Evolutionary conservation across 2,888 invertebrate genomes (phyloP).

Genomic region (Plebejus melissa): DNA sequence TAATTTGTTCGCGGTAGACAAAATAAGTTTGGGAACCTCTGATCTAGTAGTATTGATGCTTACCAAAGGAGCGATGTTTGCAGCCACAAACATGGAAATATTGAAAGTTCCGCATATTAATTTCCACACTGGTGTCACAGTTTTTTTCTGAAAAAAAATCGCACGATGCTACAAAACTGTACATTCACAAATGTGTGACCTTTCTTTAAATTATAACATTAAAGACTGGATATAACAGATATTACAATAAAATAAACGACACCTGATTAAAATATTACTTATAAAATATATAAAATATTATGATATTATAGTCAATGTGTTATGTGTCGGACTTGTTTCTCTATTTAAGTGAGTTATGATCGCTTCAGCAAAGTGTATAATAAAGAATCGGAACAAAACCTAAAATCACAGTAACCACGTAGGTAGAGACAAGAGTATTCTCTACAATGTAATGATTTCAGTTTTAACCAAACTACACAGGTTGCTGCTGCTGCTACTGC

Average conservation of each 20-base stretch:
- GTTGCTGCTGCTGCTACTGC: too few species aligned
- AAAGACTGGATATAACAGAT: neutral
- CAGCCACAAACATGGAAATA: slow-evolving; percentile 58
- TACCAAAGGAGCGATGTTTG: slow-evolving; percentile 63
- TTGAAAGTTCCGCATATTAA: slow-evolving; percentile 61
- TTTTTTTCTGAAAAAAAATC: slow-evolving; percentile 53
- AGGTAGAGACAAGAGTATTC: too few species aligned
- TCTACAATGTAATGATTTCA: too few species aligned
- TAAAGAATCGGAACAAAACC: too few species aligned
- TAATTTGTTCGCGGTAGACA: too few species aligned
- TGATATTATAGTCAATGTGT: neutral
- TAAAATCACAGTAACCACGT: too few species aligned
- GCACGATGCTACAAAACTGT: slow-evolving; percentile 8
- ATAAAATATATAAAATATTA: neutral
- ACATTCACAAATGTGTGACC: slow-evolving; percentile 15
- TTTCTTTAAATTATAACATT: neutral
- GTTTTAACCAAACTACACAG: too few species aligned
- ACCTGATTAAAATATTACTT: slow-evolving; percentile 9
- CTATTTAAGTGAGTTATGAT: neutral
- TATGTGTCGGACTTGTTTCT: neutral
- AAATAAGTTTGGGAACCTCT: too few species aligned
- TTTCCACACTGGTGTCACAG: slow-evolving; percentile 62
- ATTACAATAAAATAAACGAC: neutral
- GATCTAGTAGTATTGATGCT: slow-evolving; percentile 37
- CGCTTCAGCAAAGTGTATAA: too few species aligned